These are phyloP conservation scores for Phrixothrix hirtus DNA, from an alignment of 2,888 invertebrate genomes.

Conservation along the genomic window DNA sequence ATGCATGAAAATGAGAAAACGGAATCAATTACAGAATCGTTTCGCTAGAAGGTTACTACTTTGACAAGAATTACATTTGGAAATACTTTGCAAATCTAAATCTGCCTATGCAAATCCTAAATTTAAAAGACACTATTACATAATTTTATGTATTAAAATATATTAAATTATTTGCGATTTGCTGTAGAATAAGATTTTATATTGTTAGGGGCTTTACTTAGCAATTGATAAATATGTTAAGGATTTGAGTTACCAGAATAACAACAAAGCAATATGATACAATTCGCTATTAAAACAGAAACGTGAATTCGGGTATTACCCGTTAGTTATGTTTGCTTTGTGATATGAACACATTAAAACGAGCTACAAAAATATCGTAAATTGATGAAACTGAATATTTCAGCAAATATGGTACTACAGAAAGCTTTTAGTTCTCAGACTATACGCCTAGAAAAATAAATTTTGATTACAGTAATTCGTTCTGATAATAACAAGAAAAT, in stretches of 20 bases:
- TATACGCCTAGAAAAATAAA: neutral
- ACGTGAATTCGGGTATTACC: constrained; percentile 12
- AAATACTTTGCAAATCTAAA: no score
- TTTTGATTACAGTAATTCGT: no score
- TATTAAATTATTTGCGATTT: no score
- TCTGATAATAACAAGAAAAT: neutral
- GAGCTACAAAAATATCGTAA: neutral
- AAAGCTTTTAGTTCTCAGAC: neutral
- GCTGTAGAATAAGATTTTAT: no score
- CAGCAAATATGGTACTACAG: constrained; percentile 1
- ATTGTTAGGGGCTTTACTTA: no score
- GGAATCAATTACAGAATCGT: constrained; percentile 15
- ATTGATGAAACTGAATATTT: constrained; percentile 8
- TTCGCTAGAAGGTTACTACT: neutral
- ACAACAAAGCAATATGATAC: constrained; percentile 11
- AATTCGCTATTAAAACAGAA: constrained; percentile 9
- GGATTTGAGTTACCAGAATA: constrained; percentile 12
- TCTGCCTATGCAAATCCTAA: no score
- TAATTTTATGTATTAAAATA: neutral
- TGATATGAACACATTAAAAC: constrained; percentile 13
- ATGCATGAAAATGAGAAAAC: constrained; percentile 27
- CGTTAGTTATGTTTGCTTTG: constrained; percentile 11
- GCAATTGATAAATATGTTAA: no score
- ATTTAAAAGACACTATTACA: no score
- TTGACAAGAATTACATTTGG: no score